phyloP scores from a whole-genome alignment of 2,888 invertebrate species.

The Homarus gammarus region DNA sequence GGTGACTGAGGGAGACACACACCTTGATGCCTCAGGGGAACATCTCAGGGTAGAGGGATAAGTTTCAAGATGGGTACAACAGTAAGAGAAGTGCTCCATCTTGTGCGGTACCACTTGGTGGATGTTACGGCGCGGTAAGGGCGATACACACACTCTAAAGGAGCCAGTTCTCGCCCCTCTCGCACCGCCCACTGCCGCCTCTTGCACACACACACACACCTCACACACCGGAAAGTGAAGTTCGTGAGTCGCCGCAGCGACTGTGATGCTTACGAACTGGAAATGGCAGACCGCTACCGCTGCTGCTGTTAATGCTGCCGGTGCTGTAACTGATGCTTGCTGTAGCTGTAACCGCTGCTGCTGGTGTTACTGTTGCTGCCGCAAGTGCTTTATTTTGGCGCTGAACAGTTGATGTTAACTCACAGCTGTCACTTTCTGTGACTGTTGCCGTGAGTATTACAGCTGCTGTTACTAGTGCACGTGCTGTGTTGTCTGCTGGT shows the following conservation, averaged over 20 bases:
- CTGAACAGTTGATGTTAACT: too few species aligned
- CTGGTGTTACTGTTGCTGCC: neutral
- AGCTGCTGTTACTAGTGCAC: neutral
- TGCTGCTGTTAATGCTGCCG: neutral
- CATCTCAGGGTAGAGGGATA: too few species aligned
- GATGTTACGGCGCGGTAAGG: neutral
- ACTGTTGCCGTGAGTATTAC: neutral
- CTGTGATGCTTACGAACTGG: neutral
- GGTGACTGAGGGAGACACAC: too few species aligned
- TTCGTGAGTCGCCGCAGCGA: neutral
- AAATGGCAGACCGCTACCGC: neutral
- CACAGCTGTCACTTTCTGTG: neutral
- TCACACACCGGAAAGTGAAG: neutral
- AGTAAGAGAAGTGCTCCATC: neutral
- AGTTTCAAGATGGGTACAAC: too few species aligned
- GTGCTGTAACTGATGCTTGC: neutral
- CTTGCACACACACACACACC: too few species aligned
- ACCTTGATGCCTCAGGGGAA: neutral
- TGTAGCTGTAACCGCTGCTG: neutral
- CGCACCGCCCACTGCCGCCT: neutral
- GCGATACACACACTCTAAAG: neutral
- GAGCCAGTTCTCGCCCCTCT: neutral
- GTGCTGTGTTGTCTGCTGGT: neutral
- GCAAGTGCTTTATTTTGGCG: too few species aligned
- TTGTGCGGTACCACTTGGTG: neutral